Base-by-base conservation (phyloP, 2,797 vertebrate genomes). In the Hyperoplus lanceolatus region DNA sequence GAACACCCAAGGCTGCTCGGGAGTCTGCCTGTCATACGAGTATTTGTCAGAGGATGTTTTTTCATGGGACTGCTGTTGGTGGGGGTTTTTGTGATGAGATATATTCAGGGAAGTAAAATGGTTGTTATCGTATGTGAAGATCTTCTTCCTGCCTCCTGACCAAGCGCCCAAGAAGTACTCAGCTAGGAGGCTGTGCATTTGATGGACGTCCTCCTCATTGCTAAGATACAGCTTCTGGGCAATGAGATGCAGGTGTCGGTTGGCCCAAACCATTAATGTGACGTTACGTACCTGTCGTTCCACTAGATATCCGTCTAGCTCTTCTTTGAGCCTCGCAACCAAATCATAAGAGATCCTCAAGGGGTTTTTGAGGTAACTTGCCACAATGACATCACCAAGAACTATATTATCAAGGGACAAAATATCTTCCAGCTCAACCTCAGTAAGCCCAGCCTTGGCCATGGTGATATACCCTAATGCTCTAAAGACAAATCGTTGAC, bases 111-210 rank as follows among this genome's bases (percentile, higher is more conserved):
- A 97, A 72, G 96, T 96, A n/a, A 97, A 95, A 87, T 97, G 96
- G 86, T 96, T 97, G 90, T 94, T 96, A 85, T 96, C 96, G 4
- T 95, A 96, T 66, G 96, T 96, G 77, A 99, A 98, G 66, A 96
- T 96, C 90, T 99, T 99, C 83, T 97, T 97, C 86, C 97, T 95
- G 57, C 98, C 98, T 73, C 97, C 97, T n/a, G 98, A 96, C 98
- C 98, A 99, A 48, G 97, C 96, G 0, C 98, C 98, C n/a, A 99
- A 95, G 66, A 99, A 99, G 87, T 99, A 99, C 82, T 99, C 98
- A 1, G 98, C 98, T 83, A 99, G 93, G 74, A 97, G 96, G 13
- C 96, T 96, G 83, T 99, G 98, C 98, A 99, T 99, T 91, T 99
- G 97, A 74, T 95, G 97, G 57, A 99, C 93, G 5, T 96, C 96